Base-by-base conservation (phyloP, 2,888 invertebrate genomes). In the Tanypteryx hageni region DNA sequence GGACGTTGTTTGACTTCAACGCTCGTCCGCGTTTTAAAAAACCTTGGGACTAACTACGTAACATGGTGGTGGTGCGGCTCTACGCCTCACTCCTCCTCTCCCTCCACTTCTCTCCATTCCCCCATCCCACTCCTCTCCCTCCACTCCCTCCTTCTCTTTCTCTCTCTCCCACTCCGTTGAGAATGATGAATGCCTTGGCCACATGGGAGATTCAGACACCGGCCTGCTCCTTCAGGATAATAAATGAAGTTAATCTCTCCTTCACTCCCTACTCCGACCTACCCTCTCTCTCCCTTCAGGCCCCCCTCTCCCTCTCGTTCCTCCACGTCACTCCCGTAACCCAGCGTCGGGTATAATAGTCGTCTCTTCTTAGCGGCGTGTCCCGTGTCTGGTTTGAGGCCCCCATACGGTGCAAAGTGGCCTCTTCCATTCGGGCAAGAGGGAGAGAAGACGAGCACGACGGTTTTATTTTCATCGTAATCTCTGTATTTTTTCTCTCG, bases 191-290 rank as follows among this genome's bases (percentile, higher is more conserved):
- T 89, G 89, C 89, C 44, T 68, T 18, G 89, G 89, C 89, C 89
- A 64, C 89, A 64, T 89, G 89, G 89, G 89, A 89, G 89, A 89
- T 89, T 89, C 89, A 89, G 89, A 68, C 89, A 89, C 89, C 89
- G 89, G 61, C 64, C 89, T 68, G 89, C 89, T 89, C 64, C 89
- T 89, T 89, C 61, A 89, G 89, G 89, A 89, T 89, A 89, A 89
- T 89, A 89, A 89, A 89, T 89, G 89, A 89, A 89, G 89, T 89
- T 89, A 89, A 89, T 89, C 89, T 89, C 89, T 68, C 89, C 89
- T 44, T 61, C 89, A 89, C 89, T 61, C 89, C 89, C 89, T 83
- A 44, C 13, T 9, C n/a, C 44, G 31, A 44, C 44, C 44, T 44
- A 8, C 82, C 27, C 27, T 14, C 81, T n/a, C 44, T 44, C 82